Conservation (phyloP, 2,113 vertebrate species). For the Rhagologus leucostigma region DNA sequence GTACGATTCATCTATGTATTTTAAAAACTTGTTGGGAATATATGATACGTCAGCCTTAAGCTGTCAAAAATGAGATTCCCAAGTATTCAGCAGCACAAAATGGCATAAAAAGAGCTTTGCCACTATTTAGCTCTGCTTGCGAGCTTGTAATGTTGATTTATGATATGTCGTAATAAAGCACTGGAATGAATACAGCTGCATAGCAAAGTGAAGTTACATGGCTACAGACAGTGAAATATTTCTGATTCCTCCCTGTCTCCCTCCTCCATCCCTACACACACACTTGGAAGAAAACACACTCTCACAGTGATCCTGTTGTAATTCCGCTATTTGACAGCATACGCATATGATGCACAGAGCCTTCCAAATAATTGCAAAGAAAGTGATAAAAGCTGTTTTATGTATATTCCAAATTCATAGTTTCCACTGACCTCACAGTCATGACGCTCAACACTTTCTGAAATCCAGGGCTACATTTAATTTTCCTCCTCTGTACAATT, state of each 20-base stretch:
- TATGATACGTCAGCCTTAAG: background rate
- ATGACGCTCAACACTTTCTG: background rate
- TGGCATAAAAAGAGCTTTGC: background rate
- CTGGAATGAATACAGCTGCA: background rate
- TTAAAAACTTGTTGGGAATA: slow-evolving; percentile 7
- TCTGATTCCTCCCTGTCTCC: background rate
- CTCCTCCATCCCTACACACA: background rate
- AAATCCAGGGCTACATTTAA: background rate
- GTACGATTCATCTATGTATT: background rate
- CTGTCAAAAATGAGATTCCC: slow-evolving; percentile 4
- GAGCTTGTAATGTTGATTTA: slow-evolving; percentile 20
- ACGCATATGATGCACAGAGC: background rate
- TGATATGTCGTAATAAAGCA: background rate
- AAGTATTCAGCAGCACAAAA: slow-evolving; percentile 22
- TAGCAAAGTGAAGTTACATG: background rate
- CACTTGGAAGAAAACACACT: background rate
- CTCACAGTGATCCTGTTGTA: background rate
- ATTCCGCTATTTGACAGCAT: background rate
- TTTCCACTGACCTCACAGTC: background rate
- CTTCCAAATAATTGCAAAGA: background rate
- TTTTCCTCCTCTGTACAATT: background rate
- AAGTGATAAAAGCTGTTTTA: background rate
- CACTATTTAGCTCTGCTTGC: background rate
- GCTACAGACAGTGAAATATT: background rate
- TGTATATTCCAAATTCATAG: background rate